phyloP scores from a whole-genome alignment of 2,797 vertebrate species.

The Prunella strophiata region DNA sequence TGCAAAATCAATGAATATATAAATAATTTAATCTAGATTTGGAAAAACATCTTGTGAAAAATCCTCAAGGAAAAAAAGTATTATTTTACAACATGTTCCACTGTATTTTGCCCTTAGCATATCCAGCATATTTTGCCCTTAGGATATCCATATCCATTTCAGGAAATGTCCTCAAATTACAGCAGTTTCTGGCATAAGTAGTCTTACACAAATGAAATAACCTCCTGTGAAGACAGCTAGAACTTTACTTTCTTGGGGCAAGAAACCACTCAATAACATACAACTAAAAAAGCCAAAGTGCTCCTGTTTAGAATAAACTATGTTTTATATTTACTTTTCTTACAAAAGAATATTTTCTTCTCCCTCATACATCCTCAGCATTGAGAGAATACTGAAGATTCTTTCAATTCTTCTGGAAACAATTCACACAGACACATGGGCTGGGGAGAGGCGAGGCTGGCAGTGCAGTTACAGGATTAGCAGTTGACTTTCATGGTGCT shows the following conservation, averaged over 20 bases:
- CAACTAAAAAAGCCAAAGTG: fast-evolving
- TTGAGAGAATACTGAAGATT: background rate
- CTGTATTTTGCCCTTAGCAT: background rate
- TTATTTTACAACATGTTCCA: background rate
- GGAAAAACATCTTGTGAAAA: background rate
- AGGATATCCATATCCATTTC: background rate
- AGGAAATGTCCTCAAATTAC: background rate
- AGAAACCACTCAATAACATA: fast-evolving
- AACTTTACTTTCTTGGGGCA: background rate
- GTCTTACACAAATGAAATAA: background rate
- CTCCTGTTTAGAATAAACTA: background rate
- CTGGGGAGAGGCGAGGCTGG: background rate
- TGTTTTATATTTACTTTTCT: background rate
- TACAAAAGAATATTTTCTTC: background rate
- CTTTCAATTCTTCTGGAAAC: background rate
- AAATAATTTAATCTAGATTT: background rate
- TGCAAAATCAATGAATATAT: background rate
- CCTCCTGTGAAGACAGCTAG: background rate
- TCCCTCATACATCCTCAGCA: background rate
- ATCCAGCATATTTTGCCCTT: background rate
- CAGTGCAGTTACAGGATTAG: background rate
- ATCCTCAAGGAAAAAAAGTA: background rate
- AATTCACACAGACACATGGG: background rate
- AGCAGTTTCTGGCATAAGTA: background rate
- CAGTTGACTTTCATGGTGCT: background rate